Conservation (phyloP, 1,140 invertebrate genomes). For the Eupeodes corollae region DNA sequence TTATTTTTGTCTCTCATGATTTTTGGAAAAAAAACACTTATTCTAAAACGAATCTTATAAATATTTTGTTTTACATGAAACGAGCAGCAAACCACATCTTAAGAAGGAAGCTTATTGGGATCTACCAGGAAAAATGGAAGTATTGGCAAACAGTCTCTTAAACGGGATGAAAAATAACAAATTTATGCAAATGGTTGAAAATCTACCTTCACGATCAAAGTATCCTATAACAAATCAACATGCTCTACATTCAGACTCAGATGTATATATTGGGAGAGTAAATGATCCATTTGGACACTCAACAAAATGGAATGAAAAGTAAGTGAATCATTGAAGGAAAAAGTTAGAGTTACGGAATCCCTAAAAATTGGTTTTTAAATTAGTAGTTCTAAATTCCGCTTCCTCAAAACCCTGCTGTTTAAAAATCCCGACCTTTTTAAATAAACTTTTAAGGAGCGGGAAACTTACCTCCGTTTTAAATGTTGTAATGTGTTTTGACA, state of each 20-base stretch:
- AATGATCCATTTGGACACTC: conserved; percentile 37
- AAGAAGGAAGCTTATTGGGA: conserved; percentile 14
- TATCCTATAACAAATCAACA: conserved; percentile 9
- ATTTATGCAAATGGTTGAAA: conserved; percentile 16
- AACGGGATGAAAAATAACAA: not conserved
- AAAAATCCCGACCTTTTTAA: too few relatives aligned
- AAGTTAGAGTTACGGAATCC: too few relatives aligned
- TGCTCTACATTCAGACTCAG: conserved; percentile 14
- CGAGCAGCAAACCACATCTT: not conserved
- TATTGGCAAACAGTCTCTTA: conserved; percentile 13
- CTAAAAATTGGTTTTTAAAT: too few relatives aligned
- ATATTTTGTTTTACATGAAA: not conserved
- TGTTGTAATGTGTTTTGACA: too few relatives aligned
- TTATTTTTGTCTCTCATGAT: too few relatives aligned
- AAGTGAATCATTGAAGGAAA: too few relatives aligned
- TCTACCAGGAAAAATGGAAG: conserved; percentile 16
- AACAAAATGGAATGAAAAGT: conserved; percentile 28
- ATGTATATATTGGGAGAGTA: conserved; percentile 29
- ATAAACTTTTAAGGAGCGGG: too few relatives aligned
- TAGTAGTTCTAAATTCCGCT: too few relatives aligned
- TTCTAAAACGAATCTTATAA: too few relatives aligned
- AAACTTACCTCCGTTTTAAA: too few relatives aligned
- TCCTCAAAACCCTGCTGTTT: too few relatives aligned
- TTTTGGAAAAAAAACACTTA: too few relatives aligned
- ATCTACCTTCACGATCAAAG: not conserved